Base-by-base conservation (phyloP, 2,888 invertebrate species). In the Dusona sp. region DNA sequence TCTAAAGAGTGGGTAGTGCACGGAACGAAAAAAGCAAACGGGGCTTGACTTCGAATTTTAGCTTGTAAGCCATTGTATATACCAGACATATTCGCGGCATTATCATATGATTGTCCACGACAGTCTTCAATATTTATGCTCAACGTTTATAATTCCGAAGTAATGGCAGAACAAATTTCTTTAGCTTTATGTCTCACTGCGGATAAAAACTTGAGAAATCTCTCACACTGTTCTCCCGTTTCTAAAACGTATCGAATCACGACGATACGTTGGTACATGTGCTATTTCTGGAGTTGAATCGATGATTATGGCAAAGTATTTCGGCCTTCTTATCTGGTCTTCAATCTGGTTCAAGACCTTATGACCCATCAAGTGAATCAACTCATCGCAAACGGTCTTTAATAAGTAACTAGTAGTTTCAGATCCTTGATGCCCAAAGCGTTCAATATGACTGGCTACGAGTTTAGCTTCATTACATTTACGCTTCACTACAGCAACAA, bases 141-240 rank as follows among this genome's bases (percentile, higher is more conserved):
- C 48, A 51, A 51, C 2, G 16, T 51, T 51, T 51, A n/a, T n/a
- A 51, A 16, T 4, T 29, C 29, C 11, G 33, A 64, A 64, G 64
- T 16, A 29, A 64, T 29, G 16, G 64, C 64, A 25, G 64, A 3
- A 11, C 3, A 25, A 2, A 64, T 25, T 80, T 93, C 89, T 87
- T 92, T 67, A 64, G 90, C 82, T 88, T 90, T 91, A 88, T 93
- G 92, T 42, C 90, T 90, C 61, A 87, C 77, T 75, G 90, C 91
- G 11, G 81, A 79, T 38, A 90, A 68, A 65, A 89, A 90, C 72
- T 84, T 54, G 3, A 89, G 77, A 83, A 90, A 90, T 48, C 88
- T 57, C 88, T 89, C 89, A 25, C 84, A 73, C 25, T 88, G 85
- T 45, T 64, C 33, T 29, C 85, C 83, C 19, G 51, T 38, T 33